Evolutionary conservation across 2,113 vertebrate species (phyloP).

Genomic region (Oncorhynchus keta): DNA sequence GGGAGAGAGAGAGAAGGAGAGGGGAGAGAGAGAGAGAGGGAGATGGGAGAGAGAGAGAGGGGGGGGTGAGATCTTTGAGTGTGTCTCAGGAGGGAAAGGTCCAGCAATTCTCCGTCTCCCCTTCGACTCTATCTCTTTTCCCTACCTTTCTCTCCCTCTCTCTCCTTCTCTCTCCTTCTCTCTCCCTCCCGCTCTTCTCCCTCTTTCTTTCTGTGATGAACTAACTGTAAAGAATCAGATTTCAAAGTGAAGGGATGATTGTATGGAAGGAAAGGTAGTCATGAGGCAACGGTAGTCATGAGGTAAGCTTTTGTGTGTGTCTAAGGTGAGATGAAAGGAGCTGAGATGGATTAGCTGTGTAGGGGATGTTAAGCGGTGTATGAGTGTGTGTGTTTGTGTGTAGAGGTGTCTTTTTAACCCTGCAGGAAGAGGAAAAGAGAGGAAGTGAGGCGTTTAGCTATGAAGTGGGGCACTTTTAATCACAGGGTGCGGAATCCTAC

Average conservation of each 20-base stretch:
- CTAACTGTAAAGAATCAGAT: slow-evolving; percentile 59
- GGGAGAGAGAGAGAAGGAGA: too few species aligned
- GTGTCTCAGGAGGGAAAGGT: too few species aligned
- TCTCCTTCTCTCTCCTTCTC: slow-evolving; percentile 13
- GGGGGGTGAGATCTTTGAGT: slow-evolving; percentile 5
- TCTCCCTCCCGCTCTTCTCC: neutral
- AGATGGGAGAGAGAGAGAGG: too few species aligned
- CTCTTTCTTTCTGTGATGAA: slow-evolving; percentile 48
- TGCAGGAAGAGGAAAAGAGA: slow-evolving; percentile 44
- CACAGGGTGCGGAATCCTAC: slow-evolving; percentile 71
- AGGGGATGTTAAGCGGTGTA: slow-evolving; percentile 16
- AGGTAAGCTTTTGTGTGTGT: too few species aligned
- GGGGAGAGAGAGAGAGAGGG: too few species aligned
- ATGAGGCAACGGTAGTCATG: slow-evolving; percentile 27
- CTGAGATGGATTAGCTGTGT: slow-evolving; percentile 35
- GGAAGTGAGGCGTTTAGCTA: slow-evolving; percentile 67
- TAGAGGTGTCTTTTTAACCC: slow-evolving; percentile 42
- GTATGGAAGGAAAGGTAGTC: slow-evolving; percentile 57
- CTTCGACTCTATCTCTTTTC: slow-evolving; percentile 31
- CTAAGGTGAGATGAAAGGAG: slow-evolving; percentile 50
- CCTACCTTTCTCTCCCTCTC: neutral
- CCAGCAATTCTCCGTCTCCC: slow-evolving; percentile 43
- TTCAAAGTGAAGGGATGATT: slow-evolving; percentile 49
- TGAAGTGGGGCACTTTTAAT: slow-evolving; percentile 68
- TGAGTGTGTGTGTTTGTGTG: slow-evolving; percentile 3